Base-by-base conservation (phyloP, 2,888 invertebrate species). In the Sisyra terminalis region DNA sequence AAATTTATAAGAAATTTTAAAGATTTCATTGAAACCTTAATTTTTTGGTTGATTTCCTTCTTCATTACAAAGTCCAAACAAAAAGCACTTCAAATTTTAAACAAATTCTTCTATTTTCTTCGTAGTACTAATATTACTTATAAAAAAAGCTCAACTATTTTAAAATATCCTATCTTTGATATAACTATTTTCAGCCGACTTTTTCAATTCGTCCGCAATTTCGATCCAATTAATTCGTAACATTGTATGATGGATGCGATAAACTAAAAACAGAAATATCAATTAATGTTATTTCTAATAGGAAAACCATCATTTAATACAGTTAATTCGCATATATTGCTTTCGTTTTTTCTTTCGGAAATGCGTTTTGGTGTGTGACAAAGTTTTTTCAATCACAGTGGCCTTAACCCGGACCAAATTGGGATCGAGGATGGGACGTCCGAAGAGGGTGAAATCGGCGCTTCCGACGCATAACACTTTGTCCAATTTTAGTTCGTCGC, bases 331-430 rank as follows among this genome's bases (percentile, higher is more conserved):
- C 63, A 73, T 73, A 53, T 66, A 85, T 52, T 86, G 84, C 64
- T 86, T 84, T 63, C 84, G 76, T 50, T 75, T 68, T 52, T 73
- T 80, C 60, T 83, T 79, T 46, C 73, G 74, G 53, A 86, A 87
- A 54, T 77, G 71, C 18, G 81, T 78, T 59, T 78, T 78, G 2
- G 83, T 85, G 53, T 85, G 81, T 0, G 84, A 81, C 9, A 88
- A 62, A 0, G 81, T 81, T 59, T 88, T 88, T 44, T 88, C 87
- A 40, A 89, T 76, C 0, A 89, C 70, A 14, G 87, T 88, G 0
- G 85, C 90, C 46, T 78, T 75, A 0, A 92, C 71, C 49, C 72
- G 66, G 0, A 85, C 80, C 37, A 86, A 58, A 10, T 78, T 82
- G 11, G 71, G 66, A 52, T 83, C 79, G 2, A 92, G 67, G 8